These are phyloP conservation scores for Tinea semifulvella DNA, from an alignment of 2,888 invertebrate species.

Conservation along the genomic window DNA sequence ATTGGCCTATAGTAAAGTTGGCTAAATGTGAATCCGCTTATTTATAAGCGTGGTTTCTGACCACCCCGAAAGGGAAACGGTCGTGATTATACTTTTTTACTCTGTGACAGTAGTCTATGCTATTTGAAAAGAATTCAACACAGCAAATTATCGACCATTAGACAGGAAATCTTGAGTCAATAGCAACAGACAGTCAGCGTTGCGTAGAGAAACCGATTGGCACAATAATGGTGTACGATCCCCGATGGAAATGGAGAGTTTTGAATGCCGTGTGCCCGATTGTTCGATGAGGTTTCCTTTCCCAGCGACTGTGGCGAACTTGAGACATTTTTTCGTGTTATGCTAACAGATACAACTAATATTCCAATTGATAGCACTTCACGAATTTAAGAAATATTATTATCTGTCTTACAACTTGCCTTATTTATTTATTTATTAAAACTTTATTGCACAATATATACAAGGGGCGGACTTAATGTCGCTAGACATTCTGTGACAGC, in stretches of 20 bases:
- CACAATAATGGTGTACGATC: conserved; percentile 18
- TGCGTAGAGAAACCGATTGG: conserved; percentile 24
- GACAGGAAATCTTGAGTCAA: conserved; percentile 19
- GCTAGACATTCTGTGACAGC: no score
- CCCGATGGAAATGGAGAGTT: conserved; percentile 33
- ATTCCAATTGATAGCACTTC: neutral
- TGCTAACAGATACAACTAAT: neutral
- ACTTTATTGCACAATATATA: no score
- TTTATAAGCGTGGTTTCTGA: no score
- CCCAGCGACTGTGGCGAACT: conserved; percentile 26
- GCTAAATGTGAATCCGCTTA: no score
- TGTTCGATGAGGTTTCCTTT: conserved; percentile 40
- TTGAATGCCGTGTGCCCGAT: conserved; percentile 31
- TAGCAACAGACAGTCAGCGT: neutral
- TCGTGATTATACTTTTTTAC: no score
- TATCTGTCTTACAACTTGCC: no score
- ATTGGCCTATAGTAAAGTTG: no score
- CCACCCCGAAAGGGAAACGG: no score
- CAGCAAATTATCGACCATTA: neutral
- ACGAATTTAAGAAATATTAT: neutral
- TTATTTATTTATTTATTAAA: no score
- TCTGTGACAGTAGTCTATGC: no score
- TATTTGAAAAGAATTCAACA: no score
- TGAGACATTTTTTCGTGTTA: neutral
- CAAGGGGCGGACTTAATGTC: no score